Conservation (phyloP, 2,888 invertebrate genomes). For the Sinohyriopsis cumingii region DNA sequence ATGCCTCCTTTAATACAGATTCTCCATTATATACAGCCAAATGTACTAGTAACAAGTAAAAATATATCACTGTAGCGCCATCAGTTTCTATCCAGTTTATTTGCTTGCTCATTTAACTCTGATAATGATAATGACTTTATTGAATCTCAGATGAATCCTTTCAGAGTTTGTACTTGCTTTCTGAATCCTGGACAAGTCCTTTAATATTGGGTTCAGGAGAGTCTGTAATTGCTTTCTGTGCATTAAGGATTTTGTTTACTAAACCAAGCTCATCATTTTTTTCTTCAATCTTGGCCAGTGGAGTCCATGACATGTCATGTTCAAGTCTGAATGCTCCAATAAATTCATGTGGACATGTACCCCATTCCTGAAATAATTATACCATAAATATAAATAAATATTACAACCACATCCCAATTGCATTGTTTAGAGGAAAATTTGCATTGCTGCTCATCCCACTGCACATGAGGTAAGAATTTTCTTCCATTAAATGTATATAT, state of each 20-base stretch:
- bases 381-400: neutral
- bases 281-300: constrained; percentile 71
- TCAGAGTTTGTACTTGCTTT: constrained; percentile 54
- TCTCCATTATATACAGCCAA: too few species aligned
- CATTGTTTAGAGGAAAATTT: neutral
- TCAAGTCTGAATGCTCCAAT: constrained; percentile 81
- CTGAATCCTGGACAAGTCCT: constrained; percentile 36
- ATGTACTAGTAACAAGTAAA: too few species aligned
- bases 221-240: constrained; percentile 59
- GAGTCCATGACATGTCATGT: constrained; percentile 82
- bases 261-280: constrained; percentile 55
- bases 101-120: constrained; percentile 3
- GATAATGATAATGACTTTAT: constrained; percentile 24
- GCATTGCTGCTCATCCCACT: neutral
- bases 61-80: too few species aligned
- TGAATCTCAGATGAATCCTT: constrained; percentile 25
- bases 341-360: constrained; percentile 77
- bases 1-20: too few species aligned
- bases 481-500: too few species aligned
- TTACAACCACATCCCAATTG: neutral
- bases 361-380: constrained; percentile 79
- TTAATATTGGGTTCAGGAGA: constrained; percentile 37
- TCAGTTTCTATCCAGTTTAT: neutral
- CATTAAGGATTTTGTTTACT: constrained; percentile 63
- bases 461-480: neutral